phyloP scores from a whole-genome alignment of 2,888 invertebrate genomes.

The Anagyrus pseudococci region DNA sequence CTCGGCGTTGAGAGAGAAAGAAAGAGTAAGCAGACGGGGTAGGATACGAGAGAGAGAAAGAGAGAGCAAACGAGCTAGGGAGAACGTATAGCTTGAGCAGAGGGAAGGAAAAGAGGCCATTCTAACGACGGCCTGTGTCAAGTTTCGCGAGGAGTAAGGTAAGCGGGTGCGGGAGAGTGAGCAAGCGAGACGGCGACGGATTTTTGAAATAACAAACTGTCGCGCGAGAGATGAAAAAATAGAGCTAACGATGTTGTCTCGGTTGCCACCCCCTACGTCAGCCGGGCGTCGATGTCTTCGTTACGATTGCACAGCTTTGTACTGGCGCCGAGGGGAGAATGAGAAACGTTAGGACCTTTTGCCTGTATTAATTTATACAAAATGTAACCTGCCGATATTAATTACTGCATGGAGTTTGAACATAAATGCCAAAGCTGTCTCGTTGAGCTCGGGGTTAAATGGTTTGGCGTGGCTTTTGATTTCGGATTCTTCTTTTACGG shows the following conservation, averaged over 20 bases:
- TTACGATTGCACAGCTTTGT: too few species aligned
- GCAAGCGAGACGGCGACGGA: constrained; percentile 39
- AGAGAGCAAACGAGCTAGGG: constrained; percentile 36
- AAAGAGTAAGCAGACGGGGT: constrained; percentile 44
- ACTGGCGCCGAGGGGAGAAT: too few species aligned
- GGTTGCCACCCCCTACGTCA: too few species aligned
- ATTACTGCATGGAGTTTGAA: too few species aligned
- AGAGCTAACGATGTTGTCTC: constrained; percentile 20
- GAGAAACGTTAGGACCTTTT: too few species aligned
- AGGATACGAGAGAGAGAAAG: constrained; percentile 43
- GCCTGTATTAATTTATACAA: too few species aligned
- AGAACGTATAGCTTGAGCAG: constrained; percentile 36
- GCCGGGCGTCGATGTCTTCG: too few species aligned
- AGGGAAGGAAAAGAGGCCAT: constrained; percentile 41
- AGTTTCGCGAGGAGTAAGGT: constrained; percentile 47
- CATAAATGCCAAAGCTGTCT: too few species aligned
- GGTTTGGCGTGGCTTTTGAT: too few species aligned
- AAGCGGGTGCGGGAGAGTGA: not conserved
- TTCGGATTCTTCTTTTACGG: too few species aligned
- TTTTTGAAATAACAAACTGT: constrained; percentile 55
- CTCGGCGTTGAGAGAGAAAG: constrained; percentile 18
- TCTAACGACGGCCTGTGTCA: constrained; percentile 45
- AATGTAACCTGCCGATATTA: too few species aligned
- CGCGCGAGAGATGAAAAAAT: constrained; percentile 3
- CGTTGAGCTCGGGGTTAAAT: too few species aligned